Evolutionary conservation across 2,797 vertebrate species (phyloP), one percentile per base, ranked within the genome.

Genomic region (Anguilla megastoma): DNA sequence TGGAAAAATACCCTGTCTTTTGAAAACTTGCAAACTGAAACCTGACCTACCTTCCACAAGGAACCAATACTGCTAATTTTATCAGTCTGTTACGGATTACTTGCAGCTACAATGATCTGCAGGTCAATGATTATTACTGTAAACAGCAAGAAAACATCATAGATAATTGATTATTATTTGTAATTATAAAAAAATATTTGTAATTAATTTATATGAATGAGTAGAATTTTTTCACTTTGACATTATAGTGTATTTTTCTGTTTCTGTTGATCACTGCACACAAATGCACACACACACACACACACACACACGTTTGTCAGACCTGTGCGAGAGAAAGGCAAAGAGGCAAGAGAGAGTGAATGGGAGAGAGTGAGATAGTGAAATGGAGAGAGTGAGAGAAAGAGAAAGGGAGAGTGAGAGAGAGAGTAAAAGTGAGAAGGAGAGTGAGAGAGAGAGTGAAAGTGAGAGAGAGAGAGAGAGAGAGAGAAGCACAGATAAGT

Each of bases 11-110:
- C 33, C 69, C 14, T 74, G 69, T 63, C 21, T n/a, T 86, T 5
- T 30, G 74, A 45, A 52, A 36, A 41, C 86, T 86, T 76, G 54
- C 69, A 56, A 74, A 60, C 30, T 60, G 52, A 80, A 87, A 87
- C 52, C 58, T 80, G 33, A 80, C 3, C 2, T 76, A 14, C 1
- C 12, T 76, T 14, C 21, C 3, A 52, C 4, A 9, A 52, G 5
- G 27, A 54, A 69, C 2, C 41, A 86, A 76, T 76, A 41, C 21
- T 30, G 3, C 33, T 24, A 41, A 80, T 41, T 54, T 80, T 74
- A 87, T 52, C 74, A 36, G 76, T 79, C 27, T 27, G 82, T 54
- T 50, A 21, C 14, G 16, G 76, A 80, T 74, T 16, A 41, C 36
- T 21, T 12, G 8, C 69, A 79, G 74, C 12, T 79, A 24, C 76